Conservation (phyloP, 2,888 invertebrate genomes). For the Crematogaster levior region DNA sequence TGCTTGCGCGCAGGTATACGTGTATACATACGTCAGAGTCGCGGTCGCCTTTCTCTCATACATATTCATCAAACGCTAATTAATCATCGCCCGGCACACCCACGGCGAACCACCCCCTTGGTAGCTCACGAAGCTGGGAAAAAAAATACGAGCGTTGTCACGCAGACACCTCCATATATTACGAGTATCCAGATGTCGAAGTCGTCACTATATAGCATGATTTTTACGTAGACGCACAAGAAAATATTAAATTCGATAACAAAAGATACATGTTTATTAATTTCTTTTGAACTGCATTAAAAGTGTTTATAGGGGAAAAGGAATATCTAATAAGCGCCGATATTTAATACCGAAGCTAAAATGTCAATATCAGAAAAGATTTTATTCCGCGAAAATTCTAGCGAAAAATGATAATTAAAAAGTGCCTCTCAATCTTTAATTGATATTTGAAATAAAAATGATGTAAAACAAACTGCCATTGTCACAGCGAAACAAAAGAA, state of each 20-base stretch:
- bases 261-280: constrained; percentile 11
- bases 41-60: constrained; percentile 81
- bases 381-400: not conserved
- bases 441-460: not conserved
- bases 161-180: constrained; percentile 72
- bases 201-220: constrained; percentile 57
- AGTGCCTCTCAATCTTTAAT: not conserved
- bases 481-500: constrained; percentile 19
- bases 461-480: not conserved
- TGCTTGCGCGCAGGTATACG: constrained; percentile 14
- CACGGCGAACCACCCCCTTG: constrained; percentile 75
- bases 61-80: constrained; percentile 86
- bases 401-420: not conserved
- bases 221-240: constrained; percentile 54
- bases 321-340: not conserved
- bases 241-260: constrained; percentile 15
- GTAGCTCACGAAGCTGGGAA: constrained; percentile 58
- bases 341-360: not conserved
- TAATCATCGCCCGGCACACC: constrained; percentile 84
- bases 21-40: constrained; percentile 61
- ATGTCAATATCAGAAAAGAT: not conserved
- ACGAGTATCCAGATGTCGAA: constrained; percentile 71
- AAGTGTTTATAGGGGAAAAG: not conserved
- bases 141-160: constrained; percentile 61
- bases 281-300: constrained; percentile 11